Percentiles rank a stretch among this genome's conserved stretches.
Evolutionary conservation across 1,140 invertebrate species (phyloP).

Genomic region (Phymorhynchus buccinoides): DNA sequence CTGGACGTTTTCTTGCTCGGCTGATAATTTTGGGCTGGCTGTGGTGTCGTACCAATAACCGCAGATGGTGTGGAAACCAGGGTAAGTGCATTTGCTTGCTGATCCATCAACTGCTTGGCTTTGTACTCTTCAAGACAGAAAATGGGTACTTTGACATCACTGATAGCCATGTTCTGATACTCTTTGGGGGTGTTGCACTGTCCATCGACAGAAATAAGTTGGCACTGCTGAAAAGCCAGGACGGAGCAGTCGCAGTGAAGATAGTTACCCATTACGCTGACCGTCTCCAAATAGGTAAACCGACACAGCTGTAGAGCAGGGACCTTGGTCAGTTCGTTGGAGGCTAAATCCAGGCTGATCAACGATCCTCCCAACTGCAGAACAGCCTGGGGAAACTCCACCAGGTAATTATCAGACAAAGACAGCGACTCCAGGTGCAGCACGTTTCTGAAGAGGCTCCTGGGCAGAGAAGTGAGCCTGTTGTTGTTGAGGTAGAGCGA

Average conservation of each 20-base stretch:
- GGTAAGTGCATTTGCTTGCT: neutral
- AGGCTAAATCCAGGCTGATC: conserved; percentile 33
- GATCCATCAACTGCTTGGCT: neutral
- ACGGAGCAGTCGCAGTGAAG: conserved; percentile 39
- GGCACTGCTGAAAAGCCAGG: conserved; percentile 20
- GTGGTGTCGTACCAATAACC: neutral
- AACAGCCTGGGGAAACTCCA: conserved; percentile 30
- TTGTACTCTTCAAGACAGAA: conserved; percentile 4
- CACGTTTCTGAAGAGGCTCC: conserved; percentile 31
- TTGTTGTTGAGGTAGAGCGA: conserved; percentile 31
- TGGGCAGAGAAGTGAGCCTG: conserved; percentile 37
- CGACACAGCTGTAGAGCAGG: conserved; percentile 6
- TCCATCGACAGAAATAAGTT: conserved; percentile 12
- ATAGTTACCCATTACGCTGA: conserved; percentile 24
- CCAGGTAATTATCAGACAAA: conserved; percentile 37
- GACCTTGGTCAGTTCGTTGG: conserved; percentile 27
- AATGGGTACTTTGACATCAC: neutral
- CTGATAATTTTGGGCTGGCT: neutral
- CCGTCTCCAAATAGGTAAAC: conserved; percentile 32
- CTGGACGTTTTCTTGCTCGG: neutral
- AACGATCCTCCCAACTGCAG: conserved; percentile 20
- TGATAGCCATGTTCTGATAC: neutral
- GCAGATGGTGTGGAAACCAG: neutral
- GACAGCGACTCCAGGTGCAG: conserved; percentile 28
- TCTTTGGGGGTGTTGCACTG: conserved; percentile 27